These are phyloP conservation scores for Austrofundulus limnaeus DNA, from an alignment of 2,113 vertebrate species.

Conservation along the genomic window DNA sequence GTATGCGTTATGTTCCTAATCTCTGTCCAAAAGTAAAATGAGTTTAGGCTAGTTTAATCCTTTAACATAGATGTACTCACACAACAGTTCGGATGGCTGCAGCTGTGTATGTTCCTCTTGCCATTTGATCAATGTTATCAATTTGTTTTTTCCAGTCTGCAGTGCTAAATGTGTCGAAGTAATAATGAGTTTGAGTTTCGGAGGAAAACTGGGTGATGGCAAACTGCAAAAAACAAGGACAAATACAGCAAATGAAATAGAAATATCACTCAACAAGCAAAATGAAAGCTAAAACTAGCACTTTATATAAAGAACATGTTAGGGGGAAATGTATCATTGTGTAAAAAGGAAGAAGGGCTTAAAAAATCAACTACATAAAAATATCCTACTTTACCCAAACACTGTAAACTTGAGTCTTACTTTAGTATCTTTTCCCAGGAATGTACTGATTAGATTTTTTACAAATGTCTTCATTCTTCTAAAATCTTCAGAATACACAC, in stretches of 20 bases:
- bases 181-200: fast-evolving
- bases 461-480: slow-evolving; percentile 59
- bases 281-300: not conserved
- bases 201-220: slow-evolving; percentile 59
- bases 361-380: too few relatives aligned
- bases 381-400: not conserved
- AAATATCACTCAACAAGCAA: not conserved
- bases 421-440: slow-evolving; percentile 33
- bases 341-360: too few relatives aligned
- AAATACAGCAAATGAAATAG: not conserved
- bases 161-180: slow-evolving; percentile 33
- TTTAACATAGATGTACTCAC: slow-evolving; percentile 49
- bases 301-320: not conserved
- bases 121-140: fast-evolving
- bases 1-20: not conserved
- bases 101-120: slow-evolving; percentile 25
- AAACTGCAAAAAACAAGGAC: slow-evolving; percentile 67
- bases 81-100: slow-evolving; percentile 45
- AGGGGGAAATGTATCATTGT: too few relatives aligned
- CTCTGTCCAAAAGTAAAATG: not conserved
- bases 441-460: slow-evolving; percentile 31
- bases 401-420: slow-evolving; percentile 28
- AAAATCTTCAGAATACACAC: fast-evolving
- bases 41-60: not conserved
- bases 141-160: not conserved